Base-by-base conservation (phyloP, 2,888 invertebrate genomes). In the Cheilosia grossa region DNA sequence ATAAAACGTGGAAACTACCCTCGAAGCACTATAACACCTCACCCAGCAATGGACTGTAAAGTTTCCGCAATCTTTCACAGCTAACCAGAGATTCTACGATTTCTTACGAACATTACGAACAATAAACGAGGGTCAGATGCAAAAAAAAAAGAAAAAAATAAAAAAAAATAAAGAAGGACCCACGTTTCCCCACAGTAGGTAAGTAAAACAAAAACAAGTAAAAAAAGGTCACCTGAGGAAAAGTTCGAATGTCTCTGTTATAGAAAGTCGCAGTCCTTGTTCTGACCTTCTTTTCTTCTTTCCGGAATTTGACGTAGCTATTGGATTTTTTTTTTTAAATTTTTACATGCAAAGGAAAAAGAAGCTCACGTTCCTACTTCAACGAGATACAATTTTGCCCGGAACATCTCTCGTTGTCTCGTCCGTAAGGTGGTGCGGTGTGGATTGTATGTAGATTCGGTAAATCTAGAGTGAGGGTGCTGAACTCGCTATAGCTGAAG, bases 51-150 rank as follows among this genome's bases (percentile, higher is more conserved):
- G 61, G 61, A 37, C 67, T 67, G 66, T 63, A 73, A 82, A 78
- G 72, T 82, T 82, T 82, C 61, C 82, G 72, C 72, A 82, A 82
- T 82, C 78, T 78, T 67, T 63, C 74, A 75, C 66, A 51, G 56
- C 49, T 10, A 58, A n/a, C 61, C 51, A 51, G 24, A 24, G 49
- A 49, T 61, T 63, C 54, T 56, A 56, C 17, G 70, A 59, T 70
- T 59, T 24, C 59, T 59, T 51, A 2, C 17, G 59, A 58, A 58
- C 59, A 59, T 59, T 51, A 4, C 24, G 70, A 49, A 58, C 59
- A 59, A 59, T 59, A 63, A 75, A 58, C 19, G 40, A 75, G 30
- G 66, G 66, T 70, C 70, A 49, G 21, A 49, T 37, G 47, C n/a
- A 17, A 51, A 49, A 49, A 40, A 59, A 24, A 0, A 49, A 40